A percentile compares a stretch with the other conserved stretches of the same genome.
Evolutionary conservation across 2,888 invertebrate species (phyloP).

Genomic region (Aspidiotus rigidus): DNA sequence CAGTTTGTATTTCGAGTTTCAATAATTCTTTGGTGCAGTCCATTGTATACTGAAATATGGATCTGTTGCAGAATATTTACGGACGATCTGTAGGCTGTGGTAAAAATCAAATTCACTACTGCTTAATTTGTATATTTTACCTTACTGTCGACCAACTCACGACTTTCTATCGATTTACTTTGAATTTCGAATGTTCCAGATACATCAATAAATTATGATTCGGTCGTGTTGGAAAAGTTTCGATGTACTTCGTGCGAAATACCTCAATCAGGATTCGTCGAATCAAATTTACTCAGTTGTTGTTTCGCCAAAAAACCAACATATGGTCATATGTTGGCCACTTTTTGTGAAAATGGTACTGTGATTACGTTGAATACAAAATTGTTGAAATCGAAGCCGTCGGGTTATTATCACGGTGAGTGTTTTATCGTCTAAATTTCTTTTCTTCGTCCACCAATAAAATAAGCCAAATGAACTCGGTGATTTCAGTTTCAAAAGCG

Average conservation of each 20-base stretch:
- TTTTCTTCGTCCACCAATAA: too few species aligned
- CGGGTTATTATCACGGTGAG: too few species aligned
- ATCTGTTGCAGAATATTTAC: too few species aligned
- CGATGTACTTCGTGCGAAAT: slow-evolving; percentile 8
- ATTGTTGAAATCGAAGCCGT: neutral
- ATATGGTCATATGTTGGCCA: slow-evolving; percentile 14
- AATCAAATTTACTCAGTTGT: slow-evolving; percentile 11
- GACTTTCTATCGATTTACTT: neutral
- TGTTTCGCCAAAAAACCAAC: slow-evolving; percentile 17
- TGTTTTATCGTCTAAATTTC: too few species aligned
- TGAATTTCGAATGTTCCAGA: neutral
- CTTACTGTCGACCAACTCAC: too few species aligned
- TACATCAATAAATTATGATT: neutral
- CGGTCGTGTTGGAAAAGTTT: slow-evolving; percentile 11
- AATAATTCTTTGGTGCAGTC: too few species aligned
- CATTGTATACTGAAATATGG: too few species aligned
- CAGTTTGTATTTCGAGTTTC: too few species aligned
- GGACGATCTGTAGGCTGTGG: too few species aligned
- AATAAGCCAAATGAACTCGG: too few species aligned
- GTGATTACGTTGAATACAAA: slow-evolving; percentile 21
- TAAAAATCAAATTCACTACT: too few species aligned
- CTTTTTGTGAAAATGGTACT: slow-evolving; percentile 14
- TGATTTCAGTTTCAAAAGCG: neutral
- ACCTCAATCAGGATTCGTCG: slow-evolving; percentile 1
- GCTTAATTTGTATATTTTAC: too few species aligned